Conservation (phyloP, 2,888 invertebrate genomes). For the Mythimna vitellina region DNA sequence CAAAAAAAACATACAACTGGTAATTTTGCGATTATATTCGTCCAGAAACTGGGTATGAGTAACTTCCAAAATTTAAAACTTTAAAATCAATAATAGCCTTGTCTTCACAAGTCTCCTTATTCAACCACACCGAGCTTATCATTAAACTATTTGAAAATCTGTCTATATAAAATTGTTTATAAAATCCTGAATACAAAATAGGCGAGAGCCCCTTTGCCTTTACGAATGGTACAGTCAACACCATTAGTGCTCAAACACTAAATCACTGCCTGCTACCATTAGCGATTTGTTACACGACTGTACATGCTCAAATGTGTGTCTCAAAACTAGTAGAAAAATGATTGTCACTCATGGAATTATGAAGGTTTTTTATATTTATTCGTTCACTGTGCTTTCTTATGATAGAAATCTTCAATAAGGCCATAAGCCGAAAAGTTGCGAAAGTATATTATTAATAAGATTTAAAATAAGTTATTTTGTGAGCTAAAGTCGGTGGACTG, state of each 20-base stretch:
- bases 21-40: no score
- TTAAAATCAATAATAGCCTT: background rate
- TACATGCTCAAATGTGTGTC: background rate
- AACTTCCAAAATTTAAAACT: no score
- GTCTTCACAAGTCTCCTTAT: background rate
- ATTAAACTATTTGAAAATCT: slow-evolving; percentile 3
- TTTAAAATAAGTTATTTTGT: slow-evolving; percentile 67
- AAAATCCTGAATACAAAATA: slow-evolving; percentile 38
- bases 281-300: background rate
- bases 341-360: background rate
- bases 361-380: background rate
- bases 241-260: background rate
- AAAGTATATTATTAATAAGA: slow-evolving; percentile 3
- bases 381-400: background rate
- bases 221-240: background rate
- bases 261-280: background rate
- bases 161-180: slow-evolving; percentile 33
- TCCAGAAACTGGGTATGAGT: no score
- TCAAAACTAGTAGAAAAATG: background rate
- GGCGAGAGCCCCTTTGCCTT: background rate
- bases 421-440: background rate
- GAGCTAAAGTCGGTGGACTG: slow-evolving; percentile 77
- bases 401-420: background rate
- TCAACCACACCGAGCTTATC: background rate
- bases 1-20: no score